Evolutionary conservation across 2,888 invertebrate genomes (phyloP), one percentile per base, ranked within the genome.

Genomic region (Thereva nobilitata): DNA sequence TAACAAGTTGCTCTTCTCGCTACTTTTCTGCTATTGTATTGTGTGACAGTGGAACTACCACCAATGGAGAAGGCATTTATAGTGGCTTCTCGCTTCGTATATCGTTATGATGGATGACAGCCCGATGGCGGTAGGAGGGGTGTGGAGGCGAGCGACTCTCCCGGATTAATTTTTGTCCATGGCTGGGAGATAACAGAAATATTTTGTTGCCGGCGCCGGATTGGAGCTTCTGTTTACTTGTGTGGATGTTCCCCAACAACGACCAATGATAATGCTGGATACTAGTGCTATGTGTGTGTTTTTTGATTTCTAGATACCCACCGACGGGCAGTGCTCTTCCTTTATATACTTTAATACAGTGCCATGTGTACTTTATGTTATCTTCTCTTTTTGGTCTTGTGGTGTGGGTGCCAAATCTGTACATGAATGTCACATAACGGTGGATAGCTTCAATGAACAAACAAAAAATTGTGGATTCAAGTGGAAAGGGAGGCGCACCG

Each of bases 111-210:
- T 42, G 61, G 61, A 61, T 61, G 61, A 61, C 61, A 50, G 45
- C 50, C 40, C 23, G 23, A 23, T 23, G 23, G 23, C 2, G 23
- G 23, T 1, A 23, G 23, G 1, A 23, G 23, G 53, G 40, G 23
- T 9, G n/a, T 40, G 40, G 38, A 50, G 23, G 23, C 23, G 23
- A 23, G 1, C 23, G 23, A 23, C 23, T 23, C 40, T 40, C 61
- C 35, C 12, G 61, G 68, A 68, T 68, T 66, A 64, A 55, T 66
- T 59, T 23, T 66, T 68, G 66, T 68, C 66, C 65, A 23, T 23
- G 23, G 54, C 54, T 61, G 54, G 50, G 55, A 68, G 68, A 68
- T 68, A 68, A 68, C 61, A 38, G 50, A 57, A 44, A 67, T 64
- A 56, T 67, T 63, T 64, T 35, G 52, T 56, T 64, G 57, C 49